Evolutionary conservation across 2,113 vertebrate genomes (phyloP).

Genomic region (Poeciliopsis occidentalis): DNA sequence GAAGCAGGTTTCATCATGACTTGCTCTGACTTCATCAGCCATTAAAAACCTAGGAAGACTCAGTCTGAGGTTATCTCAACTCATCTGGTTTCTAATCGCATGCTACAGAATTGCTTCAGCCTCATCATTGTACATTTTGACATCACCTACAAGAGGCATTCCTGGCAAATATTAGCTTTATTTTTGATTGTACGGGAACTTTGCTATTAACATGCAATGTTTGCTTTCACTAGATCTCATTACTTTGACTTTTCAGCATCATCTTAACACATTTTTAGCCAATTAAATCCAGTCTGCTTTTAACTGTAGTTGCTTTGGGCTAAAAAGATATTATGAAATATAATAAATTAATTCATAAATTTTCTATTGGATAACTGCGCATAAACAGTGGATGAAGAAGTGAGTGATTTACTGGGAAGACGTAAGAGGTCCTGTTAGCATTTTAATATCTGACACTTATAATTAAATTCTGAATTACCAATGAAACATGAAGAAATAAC

Average conservation of each 20-base stretch:
- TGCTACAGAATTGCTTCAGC: not conserved
- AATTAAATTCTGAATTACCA: constrained; percentile 6
- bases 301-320: not conserved
- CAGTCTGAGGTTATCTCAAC: not conserved
- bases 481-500: not conserved
- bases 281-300: not conserved
- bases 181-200: too few relatives aligned
- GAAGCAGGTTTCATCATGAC: not conserved
- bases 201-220: too few relatives aligned
- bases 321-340: not conserved
- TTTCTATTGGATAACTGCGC: not conserved
- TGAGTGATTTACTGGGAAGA: not conserved
- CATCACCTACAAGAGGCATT: not conserved
- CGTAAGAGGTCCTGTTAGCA: not conserved
- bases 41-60: not conserved
- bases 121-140: not conserved
- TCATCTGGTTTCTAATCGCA: not conserved
- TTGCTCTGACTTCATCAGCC: not conserved
- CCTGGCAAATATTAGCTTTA: too few relatives aligned
- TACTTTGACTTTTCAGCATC: too few relatives aligned
- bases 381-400: not conserved
- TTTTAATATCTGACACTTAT: not conserved
- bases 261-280: too few relatives aligned
- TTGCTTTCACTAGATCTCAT: too few relatives aligned
- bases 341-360: not conserved